Base-by-base conservation (phyloP, 2,888 invertebrate genomes). In the Andrena trimmerana region DNA sequence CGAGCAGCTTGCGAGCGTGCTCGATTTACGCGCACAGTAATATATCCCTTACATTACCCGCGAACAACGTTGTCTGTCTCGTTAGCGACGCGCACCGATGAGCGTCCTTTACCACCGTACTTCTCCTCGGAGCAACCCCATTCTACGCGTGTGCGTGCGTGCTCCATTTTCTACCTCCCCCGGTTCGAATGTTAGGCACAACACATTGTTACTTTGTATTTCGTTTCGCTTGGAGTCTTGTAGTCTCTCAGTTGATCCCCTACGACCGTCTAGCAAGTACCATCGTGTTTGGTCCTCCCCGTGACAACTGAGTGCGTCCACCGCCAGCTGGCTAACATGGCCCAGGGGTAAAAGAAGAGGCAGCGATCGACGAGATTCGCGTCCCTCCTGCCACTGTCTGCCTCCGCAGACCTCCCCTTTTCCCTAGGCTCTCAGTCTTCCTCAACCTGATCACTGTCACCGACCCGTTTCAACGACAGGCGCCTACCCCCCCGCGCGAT, bases 211-310 rank as follows among this genome's bases (percentile, higher is more conserved):
- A 66, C 8, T 71, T 77, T 77, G 6, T 66, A 65, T 66, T 68
- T 72, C 54, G 20, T 62, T 67, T 62, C 50, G 71, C 57, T 72
- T 71, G 65, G 85, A 86, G 83, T 87, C 80, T 85, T 85, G 57
- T 86, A 87, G 87, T 86, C 82, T 85, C 85, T 86, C 80, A 60
- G 76, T 87, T 80, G 85, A 78, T 77, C 76, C 67, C 66, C 82
- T 65, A 60, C 77, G 82, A 87, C 76, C 69, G 42, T 54, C 20
- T 48, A 74, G 66, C 69, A 60, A 78, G 72, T 84, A 81, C 74
- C 85, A 65, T 77, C 77, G 48, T 59, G 78, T 62, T 68, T 60
- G 75, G 68, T 82, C 68, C 66, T 73, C 27, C 59, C 27, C 65
- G 69, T 54, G 72, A 71, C 76, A 73, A 70, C 73, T 33, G 54